These are phyloP conservation scores for Parapsyche elsis DNA, from an alignment of 1,140 invertebrate genomes.

Conservation along the genomic window DNA sequence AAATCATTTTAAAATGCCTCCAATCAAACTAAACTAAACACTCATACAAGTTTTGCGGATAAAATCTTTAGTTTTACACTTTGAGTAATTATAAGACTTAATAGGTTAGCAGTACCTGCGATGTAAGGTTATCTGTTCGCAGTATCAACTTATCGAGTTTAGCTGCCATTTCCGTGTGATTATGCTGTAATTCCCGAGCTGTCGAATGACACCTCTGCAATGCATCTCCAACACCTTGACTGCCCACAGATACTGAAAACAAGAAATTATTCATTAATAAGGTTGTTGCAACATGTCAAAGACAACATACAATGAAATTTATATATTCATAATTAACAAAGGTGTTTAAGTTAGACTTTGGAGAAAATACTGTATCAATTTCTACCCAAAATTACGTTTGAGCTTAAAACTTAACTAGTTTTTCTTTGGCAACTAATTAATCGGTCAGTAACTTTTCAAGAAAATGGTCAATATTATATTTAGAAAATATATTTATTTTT, in stretches of 20 bases:
- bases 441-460: too few relatives aligned
- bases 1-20: not conserved
- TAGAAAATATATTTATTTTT: too few relatives aligned
- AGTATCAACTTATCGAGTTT: slow-evolving; percentile 65
- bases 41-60: too few relatives aligned
- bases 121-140: slow-evolving; percentile 66
- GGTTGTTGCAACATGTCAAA: not conserved
- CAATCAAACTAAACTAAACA: too few relatives aligned
- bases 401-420: too few relatives aligned
- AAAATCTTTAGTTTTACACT: not conserved
- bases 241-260: slow-evolving; percentile 73
- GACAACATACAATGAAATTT: too few relatives aligned
- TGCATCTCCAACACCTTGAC: slow-evolving; percentile 72
- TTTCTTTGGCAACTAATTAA: too few relatives aligned
- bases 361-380: too few relatives aligned
- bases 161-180: slow-evolving; percentile 70
- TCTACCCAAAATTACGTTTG: too few relatives aligned
- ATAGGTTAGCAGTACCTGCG: slow-evolving; percentile 61
- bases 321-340: too few relatives aligned
- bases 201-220: slow-evolving; percentile 74
- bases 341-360: too few relatives aligned
- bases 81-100: not conserved
- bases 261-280: not conserved
- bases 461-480: too few relatives aligned
- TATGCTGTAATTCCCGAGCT: slow-evolving; percentile 71